phyloP scores from a whole-genome alignment of 1,140 invertebrate genomes.

The Sminthurinus signatus region DNA sequence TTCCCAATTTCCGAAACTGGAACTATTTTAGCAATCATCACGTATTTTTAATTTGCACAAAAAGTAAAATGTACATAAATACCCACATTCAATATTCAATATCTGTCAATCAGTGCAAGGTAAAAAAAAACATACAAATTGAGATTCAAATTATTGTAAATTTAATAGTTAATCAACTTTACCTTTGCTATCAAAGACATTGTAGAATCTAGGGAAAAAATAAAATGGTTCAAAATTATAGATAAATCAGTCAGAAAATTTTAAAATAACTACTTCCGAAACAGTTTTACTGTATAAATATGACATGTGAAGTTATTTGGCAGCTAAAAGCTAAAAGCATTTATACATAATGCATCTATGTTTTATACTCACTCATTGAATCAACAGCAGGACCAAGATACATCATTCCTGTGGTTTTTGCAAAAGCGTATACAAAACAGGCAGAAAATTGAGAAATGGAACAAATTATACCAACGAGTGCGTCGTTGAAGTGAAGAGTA shows the following conservation, averaged over 20 bases:
- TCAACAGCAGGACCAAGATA: conserved; percentile 9
- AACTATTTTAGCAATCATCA: conserved; percentile 67
- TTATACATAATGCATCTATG: not conserved
- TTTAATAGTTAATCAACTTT: too few relatives aligned
- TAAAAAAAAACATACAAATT: too few relatives aligned
- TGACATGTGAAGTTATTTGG: not conserved
- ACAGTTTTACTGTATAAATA: too few relatives aligned
- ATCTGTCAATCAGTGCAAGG: too few relatives aligned
- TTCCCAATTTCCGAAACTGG: conserved; percentile 57
- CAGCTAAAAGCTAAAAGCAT: not conserved
- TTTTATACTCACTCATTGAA: not conserved
- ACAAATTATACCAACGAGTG: conserved; percentile 10
- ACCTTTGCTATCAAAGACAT: too few relatives aligned
- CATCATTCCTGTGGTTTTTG: conserved; percentile 5
- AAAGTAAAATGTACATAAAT: too few relatives aligned
- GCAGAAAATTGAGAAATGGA: conserved; percentile 14
- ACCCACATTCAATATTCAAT: too few relatives aligned
- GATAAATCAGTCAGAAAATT: too few relatives aligned
- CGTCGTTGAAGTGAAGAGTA: conserved; percentile 7
- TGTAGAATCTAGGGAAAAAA: too few relatives aligned
- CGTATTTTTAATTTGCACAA: too few relatives aligned
- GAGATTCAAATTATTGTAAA: not conserved
- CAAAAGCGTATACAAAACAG: conserved; percentile 23
- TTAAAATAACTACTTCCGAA: too few relatives aligned
- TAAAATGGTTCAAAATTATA: too few relatives aligned